Evolutionary conservation across 1,140 invertebrate species (phyloP), one percentile per base, ranked within the genome.

Genomic region (Heliconius congener): DNA sequence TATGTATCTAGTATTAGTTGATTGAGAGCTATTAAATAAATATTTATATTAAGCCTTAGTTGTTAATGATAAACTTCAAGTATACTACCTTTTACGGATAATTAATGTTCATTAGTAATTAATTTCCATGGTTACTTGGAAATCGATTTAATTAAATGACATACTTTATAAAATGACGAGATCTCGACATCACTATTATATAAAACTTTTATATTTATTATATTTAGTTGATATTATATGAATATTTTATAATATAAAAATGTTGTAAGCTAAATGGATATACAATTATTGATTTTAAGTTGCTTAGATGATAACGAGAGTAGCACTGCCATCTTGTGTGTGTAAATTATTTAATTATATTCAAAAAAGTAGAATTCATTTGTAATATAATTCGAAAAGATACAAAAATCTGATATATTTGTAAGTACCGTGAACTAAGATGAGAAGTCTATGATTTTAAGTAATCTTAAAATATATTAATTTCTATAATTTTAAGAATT

Each of bases 11-110:
- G 37, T 76, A 27, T 76, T 66, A 66, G 37, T 76, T 76, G 8
- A 76, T 37, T 76, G 74, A 76, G 74, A 76, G 74, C 74, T 76
- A 76, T 76, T 76, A 76, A 76, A 70, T 76, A 71, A 71, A 76
- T 76, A 76, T 76, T 76, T 76, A 76, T 76, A 76, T 34, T 76
- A 76, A 76, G 57, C 46, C 55, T 66, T 75, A 75, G 60, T 39
- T 76, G 34, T 70, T 66, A 50, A 50, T 76, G 23, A 66, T 76
- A 50, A 27, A 27, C 23, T 66, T 30, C 23, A 30, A 66, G 60
- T 66, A 66, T 66, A 66, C 60, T 66, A 27, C 23, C 23, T 66
- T 66, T 66, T 66, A 66, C 4, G 27, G 60, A 66, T 66, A 66
- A 66, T 66, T 27, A 66, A 66, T 66, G 8, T 18, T 27, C 13